Conservation (phyloP, 2,888 invertebrate genomes). For the Microctonus brassicae region DNA sequence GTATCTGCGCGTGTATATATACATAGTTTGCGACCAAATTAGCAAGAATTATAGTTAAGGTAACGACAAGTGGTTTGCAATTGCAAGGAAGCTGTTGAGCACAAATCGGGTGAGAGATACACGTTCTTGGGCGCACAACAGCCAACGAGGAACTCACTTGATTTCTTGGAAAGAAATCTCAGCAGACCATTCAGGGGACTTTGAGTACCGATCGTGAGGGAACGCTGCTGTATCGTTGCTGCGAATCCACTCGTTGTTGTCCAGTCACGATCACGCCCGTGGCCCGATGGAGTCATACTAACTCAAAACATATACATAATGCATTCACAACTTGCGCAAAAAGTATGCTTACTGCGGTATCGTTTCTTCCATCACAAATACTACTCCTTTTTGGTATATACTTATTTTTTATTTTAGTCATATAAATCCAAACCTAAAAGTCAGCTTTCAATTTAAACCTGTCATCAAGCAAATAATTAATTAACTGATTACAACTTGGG, state of each 20-base stretch:
- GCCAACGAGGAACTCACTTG: constrained; percentile 60
- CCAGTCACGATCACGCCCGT: constrained; percentile 48
- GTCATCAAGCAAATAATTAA: too few relatives aligned
- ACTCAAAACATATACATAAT: constrained; percentile 66
- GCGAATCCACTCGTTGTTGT: constrained; percentile 42
- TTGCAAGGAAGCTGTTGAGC: constrained; percentile 2
- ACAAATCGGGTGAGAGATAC: constrained; percentile 18
- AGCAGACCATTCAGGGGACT: constrained; percentile 60
- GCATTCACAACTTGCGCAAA: constrained; percentile 56
- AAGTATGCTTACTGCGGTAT: constrained; percentile 40
- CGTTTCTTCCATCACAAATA: constrained; percentile 41
- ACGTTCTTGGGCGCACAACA: constrained; percentile 13
- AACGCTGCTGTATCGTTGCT: constrained; percentile 34
- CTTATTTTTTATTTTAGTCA: constrained; percentile 28
- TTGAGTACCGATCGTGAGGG: constrained; percentile 35
- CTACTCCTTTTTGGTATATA: constrained; percentile 31
- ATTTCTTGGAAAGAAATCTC: constrained; percentile 66
- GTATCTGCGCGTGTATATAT: neutral
- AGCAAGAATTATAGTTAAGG: constrained; percentile 25
- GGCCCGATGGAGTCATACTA: constrained; percentile 67
- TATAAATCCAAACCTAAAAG: too few relatives aligned
- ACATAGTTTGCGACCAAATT: neutral
- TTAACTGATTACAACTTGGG: too few relatives aligned
- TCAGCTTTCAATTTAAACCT: too few relatives aligned
- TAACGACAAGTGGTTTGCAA: constrained; percentile 4